Evolutionary conservation across 2,797 vertebrate genomes (phyloP).

Genomic region (Eulemur rubriventer): DNA sequence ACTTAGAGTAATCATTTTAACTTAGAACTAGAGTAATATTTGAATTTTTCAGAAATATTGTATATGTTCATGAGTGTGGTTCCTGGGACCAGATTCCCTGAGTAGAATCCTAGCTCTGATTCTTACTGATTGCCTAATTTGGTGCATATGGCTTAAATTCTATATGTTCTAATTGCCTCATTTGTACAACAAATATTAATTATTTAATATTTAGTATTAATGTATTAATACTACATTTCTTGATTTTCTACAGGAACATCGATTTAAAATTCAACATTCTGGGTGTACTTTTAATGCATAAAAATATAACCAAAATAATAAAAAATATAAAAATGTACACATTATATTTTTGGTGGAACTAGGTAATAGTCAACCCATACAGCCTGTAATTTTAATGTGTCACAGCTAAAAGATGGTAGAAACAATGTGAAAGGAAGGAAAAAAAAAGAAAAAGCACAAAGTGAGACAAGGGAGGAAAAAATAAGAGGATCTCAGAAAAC

Average conservation of each 20-base stretch:
- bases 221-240: background rate
- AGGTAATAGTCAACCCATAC: background rate
- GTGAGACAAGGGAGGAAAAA: background rate
- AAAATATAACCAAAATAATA: background rate
- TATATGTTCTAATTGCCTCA: background rate
- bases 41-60: background rate
- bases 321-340: background rate
- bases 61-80: background rate
- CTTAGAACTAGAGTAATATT: background rate
- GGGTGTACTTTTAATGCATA: background rate
- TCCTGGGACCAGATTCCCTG: background rate
- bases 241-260: background rate
- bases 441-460: background rate
- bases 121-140: background rate
- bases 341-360: background rate
- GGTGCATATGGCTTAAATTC: background rate
- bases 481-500: background rate
- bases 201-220: no score
- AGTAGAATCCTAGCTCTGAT: background rate
- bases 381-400: background rate
- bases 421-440: background rate
- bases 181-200: background rate
- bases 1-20: background rate
- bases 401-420: background rate
- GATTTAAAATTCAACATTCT: background rate